Conservation (phyloP, 2,113 vertebrate genomes). For the Chaetodon trifascialis region DNA sequence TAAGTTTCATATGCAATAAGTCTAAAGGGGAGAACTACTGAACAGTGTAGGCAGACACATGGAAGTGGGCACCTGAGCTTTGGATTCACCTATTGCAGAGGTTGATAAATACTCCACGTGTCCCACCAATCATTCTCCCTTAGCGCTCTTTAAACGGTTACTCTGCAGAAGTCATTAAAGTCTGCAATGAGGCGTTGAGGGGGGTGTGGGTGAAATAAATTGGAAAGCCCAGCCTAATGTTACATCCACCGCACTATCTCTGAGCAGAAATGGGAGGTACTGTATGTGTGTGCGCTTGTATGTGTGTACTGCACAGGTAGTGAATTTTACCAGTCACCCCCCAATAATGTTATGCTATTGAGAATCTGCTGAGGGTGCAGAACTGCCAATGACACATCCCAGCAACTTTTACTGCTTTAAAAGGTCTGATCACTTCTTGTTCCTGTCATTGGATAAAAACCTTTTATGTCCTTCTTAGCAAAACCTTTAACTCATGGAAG, state of each 20-base stretch:
- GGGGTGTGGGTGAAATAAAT: slow-evolving; percentile 63
- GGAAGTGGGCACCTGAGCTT: slow-evolving; percentile 57
- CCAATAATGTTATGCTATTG: slow-evolving; percentile 57
- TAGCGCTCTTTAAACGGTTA: slow-evolving; percentile 78
- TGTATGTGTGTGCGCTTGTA: slow-evolving; percentile 2
- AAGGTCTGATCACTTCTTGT: slow-evolving; percentile 62
- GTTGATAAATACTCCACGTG: slow-evolving; percentile 69
- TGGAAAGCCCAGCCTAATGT: slow-evolving; percentile 73
- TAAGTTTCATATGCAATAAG: slow-evolving; percentile 32
- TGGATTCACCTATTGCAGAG: slow-evolving; percentile 61
- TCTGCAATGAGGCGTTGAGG: slow-evolving; percentile 78
- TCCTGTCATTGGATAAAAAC: slow-evolving; percentile 54
- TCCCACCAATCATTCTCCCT: slow-evolving; percentile 72
- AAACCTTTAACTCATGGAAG: slow-evolving; percentile 50
- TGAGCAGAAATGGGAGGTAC: slow-evolving; percentile 47
- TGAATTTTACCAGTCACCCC: slow-evolving; percentile 54
- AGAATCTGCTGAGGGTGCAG: slow-evolving; percentile 73
- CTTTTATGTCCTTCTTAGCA: slow-evolving; percentile 53
- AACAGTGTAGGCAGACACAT: slow-evolving; percentile 17
- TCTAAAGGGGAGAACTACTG: slow-evolving; percentile 36
- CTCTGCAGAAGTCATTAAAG: slow-evolving; percentile 82
- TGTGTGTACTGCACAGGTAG: slow-evolving; percentile 55
- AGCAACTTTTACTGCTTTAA: slow-evolving; percentile 66
- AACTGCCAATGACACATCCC: slow-evolving; percentile 67
- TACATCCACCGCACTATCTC: slow-evolving; percentile 66